phyloP scores from a whole-genome alignment of 2,797 vertebrate genomes.

The Epinephelus malabaricus region DNA sequence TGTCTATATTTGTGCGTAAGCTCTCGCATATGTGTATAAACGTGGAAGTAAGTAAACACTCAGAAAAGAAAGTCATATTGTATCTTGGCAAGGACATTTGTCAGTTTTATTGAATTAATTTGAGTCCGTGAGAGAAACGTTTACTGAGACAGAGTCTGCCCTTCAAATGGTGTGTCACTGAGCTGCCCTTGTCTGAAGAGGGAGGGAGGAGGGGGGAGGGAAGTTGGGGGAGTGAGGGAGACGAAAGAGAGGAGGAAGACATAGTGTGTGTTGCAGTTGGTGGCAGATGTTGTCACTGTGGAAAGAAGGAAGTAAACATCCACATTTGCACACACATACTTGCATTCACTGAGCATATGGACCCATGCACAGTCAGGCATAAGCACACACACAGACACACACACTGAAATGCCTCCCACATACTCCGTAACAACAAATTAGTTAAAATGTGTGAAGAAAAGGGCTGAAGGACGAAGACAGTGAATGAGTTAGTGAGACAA shows the following conservation, averaged over 20 bases:
- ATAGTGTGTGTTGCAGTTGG: constrained; percentile 43
- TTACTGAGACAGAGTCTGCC: constrained; percentile 70
- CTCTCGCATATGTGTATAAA: constrained; percentile 6
- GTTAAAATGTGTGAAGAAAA: constrained; percentile 29
- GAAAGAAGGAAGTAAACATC: constrained; percentile 57
- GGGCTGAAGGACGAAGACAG: constrained; percentile 24
- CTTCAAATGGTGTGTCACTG: constrained; percentile 71
- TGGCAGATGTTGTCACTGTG: constrained; percentile 72
- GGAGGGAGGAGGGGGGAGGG: constrained; percentile 3
- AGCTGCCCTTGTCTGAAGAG: constrained; percentile 67
- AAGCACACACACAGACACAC: constrained; percentile 13
- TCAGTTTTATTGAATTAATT: constrained; percentile 77
- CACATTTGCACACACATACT: constrained; percentile 37
- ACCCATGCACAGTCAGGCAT: constrained; percentile 27
- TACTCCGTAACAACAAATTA: constrained; percentile 31
- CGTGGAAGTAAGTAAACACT: constrained; percentile 49
- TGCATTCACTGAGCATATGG: constrained; percentile 47
- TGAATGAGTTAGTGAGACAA: constrained; percentile 26
- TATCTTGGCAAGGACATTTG: constrained; percentile 72
- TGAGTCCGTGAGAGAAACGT: constrained; percentile 57
- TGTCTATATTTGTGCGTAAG: background rate
- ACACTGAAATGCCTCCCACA: constrained; percentile 7
- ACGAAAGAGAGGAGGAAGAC: constrained; percentile 17
- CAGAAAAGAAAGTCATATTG: constrained; percentile 58
- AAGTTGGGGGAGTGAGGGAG: constrained; percentile 10